These are phyloP conservation scores for Spea multiplicata DNA, from an alignment of 2,113 vertebrate genomes.

Conservation along the genomic window DNA sequence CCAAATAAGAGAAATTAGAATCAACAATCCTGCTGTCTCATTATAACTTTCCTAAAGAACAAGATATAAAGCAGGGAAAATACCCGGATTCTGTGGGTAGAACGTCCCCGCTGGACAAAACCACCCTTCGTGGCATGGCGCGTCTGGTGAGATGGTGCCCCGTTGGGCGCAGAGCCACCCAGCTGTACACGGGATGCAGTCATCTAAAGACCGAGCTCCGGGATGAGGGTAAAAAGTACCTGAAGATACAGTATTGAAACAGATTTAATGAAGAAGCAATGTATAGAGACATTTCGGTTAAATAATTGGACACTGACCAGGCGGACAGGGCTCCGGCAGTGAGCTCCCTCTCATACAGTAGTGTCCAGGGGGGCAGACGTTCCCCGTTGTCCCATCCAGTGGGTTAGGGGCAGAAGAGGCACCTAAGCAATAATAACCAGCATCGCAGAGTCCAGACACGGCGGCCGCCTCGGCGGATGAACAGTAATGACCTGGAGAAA, in stretches of 20 bases:
- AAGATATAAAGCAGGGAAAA: no score
- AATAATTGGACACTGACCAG: conserved; percentile 50
- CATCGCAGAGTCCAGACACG: conserved; percentile 75
- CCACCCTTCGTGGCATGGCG: conserved; percentile 75
- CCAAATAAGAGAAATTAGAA: neutral
- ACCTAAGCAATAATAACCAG: conserved; percentile 76
- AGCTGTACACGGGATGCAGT: conserved; percentile 73
- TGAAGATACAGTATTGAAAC: conserved; percentile 45
- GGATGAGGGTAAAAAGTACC: conserved; percentile 70
- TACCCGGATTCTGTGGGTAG: conserved; percentile 72
- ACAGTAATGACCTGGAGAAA: conserved; percentile 71
- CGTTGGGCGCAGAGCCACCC: conserved; percentile 78
- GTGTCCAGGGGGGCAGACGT: conserved; percentile 78
- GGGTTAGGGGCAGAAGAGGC: conserved; percentile 66
- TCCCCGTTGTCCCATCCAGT: conserved; percentile 70
- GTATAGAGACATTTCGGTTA: no score
- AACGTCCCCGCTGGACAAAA: conserved; percentile 78
- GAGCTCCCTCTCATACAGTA: conserved; percentile 68
- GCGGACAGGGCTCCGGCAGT: conserved; percentile 56
- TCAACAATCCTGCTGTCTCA: no score
- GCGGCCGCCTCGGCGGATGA: conserved; percentile 66
- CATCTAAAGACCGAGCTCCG: conserved; percentile 63
- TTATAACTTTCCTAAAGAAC: no score
- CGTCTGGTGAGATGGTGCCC: conserved; percentile 69
- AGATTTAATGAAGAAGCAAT: conserved; percentile 2